phyloP scores from a whole-genome alignment of 2,888 invertebrate species.

The Eupithecia inturbata region DNA sequence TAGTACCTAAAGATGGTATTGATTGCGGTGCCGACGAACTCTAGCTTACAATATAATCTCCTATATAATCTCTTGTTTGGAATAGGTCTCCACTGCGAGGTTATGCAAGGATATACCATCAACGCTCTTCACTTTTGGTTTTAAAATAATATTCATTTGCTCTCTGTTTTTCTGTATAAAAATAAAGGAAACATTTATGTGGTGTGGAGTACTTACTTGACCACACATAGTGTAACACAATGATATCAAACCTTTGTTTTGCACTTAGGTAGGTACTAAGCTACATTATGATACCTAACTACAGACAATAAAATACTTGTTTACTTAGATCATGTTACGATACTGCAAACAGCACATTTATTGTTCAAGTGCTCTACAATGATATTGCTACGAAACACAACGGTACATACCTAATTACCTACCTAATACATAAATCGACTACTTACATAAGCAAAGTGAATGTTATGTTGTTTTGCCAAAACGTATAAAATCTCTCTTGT shows the following conservation, averaged over 20 bases:
- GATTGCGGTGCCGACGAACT: slow-evolving; percentile 70
- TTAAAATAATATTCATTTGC: not conserved
- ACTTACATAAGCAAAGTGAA: not conserved
- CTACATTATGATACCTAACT: not conserved
- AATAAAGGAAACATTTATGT: not conserved
- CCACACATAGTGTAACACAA: not conserved
- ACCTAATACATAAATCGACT: not conserved
- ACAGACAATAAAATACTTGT: not conserved
- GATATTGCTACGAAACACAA: not conserved
- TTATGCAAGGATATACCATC: not conserved
- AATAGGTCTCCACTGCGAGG: not conserved
- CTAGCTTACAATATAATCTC: slow-evolving; percentile 40
- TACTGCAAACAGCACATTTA: not conserved
- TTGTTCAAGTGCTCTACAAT: not conserved
- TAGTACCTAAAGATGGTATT: slow-evolving; percentile 52
- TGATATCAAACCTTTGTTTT: not conserved
- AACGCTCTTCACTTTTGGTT: not conserved
- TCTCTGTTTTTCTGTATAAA: not conserved
- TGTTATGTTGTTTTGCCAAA: not conserved
- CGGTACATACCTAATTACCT: not conserved
- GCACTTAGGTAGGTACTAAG: not conserved
- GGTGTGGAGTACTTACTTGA: not conserved
- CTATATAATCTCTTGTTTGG: no score
- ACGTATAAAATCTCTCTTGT: not conserved
- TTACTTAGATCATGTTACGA: slow-evolving; percentile 1